Conservation (phyloP, 2,113 vertebrate genomes). For the Labeo rohita region DNA sequence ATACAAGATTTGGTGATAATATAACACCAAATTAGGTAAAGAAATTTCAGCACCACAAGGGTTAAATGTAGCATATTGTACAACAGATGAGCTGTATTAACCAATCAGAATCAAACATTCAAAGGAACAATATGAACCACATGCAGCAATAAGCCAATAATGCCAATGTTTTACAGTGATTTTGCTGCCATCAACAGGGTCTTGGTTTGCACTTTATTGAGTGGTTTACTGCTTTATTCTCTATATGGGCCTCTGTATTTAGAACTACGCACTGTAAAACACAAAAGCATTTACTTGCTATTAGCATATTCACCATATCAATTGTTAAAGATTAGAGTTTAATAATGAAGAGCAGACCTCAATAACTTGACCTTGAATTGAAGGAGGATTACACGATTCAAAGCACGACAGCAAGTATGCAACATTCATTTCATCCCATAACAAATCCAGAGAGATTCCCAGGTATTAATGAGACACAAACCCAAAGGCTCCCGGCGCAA, state of each 20-base stretch:
- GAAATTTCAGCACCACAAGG: too few relatives aligned
- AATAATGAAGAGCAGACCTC: neutral
- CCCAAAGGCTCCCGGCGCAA: neutral
- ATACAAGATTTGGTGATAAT: too few relatives aligned
- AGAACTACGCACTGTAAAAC: neutral
- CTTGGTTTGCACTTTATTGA: neutral
- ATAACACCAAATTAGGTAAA: too few relatives aligned
- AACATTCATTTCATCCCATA: neutral
- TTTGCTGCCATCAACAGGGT: neutral
- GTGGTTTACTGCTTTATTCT: neutral
- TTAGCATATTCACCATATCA: neutral
- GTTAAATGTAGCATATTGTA: neutral
- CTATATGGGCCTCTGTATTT: neutral
- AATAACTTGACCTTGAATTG: neutral
- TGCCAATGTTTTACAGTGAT: neutral
- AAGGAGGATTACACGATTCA: slow-evolving; percentile 9
- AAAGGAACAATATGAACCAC: neutral
- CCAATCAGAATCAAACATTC: neutral
- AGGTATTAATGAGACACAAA: slow-evolving; percentile 11
- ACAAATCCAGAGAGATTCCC: slow-evolving; percentile 13
- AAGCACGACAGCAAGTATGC: neutral
- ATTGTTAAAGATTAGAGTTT: neutral
- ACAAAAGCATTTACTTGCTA: neutral
- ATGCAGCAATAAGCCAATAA: neutral
- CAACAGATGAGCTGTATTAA: neutral